phyloP scores from a whole-genome alignment of 1,140 invertebrate species.

The Onthophagus taurus region DNA sequence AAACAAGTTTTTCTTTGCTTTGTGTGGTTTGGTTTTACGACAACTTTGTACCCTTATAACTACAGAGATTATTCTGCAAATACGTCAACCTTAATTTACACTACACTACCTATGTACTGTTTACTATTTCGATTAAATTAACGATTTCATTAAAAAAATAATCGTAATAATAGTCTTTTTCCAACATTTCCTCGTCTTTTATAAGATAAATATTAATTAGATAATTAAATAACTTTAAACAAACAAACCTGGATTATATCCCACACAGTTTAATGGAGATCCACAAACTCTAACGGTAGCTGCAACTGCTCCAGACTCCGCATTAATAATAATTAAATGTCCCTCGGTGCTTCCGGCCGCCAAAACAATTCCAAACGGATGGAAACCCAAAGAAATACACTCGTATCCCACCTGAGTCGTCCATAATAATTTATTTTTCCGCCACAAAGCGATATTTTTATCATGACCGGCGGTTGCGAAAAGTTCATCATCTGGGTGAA shows the following conservation, averaged over 20 bases:
- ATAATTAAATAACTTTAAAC: background rate
- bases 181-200: too few species aligned
- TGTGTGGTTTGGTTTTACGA: too few species aligned
- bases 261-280: slow-evolving; percentile 71
- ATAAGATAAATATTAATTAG: background rate
- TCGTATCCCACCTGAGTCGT: slow-evolving; percentile 75
- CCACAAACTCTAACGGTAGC: slow-evolving; percentile 78
- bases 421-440: slow-evolving; percentile 77
- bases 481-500: slow-evolving; percentile 82
- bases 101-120: too few species aligned
- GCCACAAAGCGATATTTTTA: slow-evolving; percentile 83
- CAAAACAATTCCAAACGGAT: slow-evolving; percentile 76
- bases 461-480: slow-evolving; percentile 91
- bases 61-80: too few species aligned
- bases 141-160: too few species aligned
- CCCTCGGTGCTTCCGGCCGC: slow-evolving; percentile 84
- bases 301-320: slow-evolving; percentile 70
- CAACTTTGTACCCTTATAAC: too few species aligned
- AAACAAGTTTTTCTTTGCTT: too few species aligned
- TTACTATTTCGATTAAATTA: too few species aligned
- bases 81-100: too few species aligned
- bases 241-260: slow-evolving; percentile 72
- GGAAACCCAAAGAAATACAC: slow-evolving; percentile 74
- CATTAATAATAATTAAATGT: slow-evolving; percentile 74
- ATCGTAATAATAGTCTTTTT: too few species aligned